These are phyloP conservation scores for Diadema setosum DNA, from an alignment of 35 echinoderm and acorn worm species.

Conservation along the genomic window DNA sequence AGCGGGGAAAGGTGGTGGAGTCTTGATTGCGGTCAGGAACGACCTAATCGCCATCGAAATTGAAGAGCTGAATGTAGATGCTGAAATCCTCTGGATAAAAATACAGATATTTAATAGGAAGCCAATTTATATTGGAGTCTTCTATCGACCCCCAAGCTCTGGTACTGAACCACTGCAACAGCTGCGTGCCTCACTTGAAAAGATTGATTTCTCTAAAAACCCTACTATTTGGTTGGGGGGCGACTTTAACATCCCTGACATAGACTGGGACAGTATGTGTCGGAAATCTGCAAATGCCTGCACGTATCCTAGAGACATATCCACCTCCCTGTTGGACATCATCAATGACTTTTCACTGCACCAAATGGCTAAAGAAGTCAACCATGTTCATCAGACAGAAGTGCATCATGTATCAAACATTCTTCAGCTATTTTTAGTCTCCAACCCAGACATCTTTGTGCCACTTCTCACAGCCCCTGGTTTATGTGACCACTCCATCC, in stretches of 20 bases:
- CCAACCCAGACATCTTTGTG: no score
- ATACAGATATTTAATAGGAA: constrained; percentile 27
- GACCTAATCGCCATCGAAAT: constrained; percentile 33
- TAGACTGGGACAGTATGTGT: no score
- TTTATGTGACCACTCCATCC: no score
- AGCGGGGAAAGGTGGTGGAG: neutral
- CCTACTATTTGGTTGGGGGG: constrained; percentile 65
- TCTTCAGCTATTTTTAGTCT: no score
- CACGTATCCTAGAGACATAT: no score
- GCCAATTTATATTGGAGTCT: constrained; percentile 41
- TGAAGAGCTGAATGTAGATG: neutral
- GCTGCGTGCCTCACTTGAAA: constrained; percentile 26
- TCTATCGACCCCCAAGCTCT: constrained; percentile 18
- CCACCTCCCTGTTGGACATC: no score
- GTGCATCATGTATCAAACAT: no score
- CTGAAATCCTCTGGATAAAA: constrained; percentile 44
- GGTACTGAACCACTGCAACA: constrained; percentile 36
- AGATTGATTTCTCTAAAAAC: constrained; percentile 29
- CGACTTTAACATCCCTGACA: constrained; percentile 67
- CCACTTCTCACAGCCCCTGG: no score
- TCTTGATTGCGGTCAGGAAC: constrained; percentile 45
- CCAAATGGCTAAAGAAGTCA: no score
- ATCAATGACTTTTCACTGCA: no score
- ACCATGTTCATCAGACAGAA: no score
- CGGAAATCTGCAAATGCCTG: no score